Evolutionary conservation across 1,140 invertebrate species (phyloP).

Genomic region (Atta cephalotes): DNA sequence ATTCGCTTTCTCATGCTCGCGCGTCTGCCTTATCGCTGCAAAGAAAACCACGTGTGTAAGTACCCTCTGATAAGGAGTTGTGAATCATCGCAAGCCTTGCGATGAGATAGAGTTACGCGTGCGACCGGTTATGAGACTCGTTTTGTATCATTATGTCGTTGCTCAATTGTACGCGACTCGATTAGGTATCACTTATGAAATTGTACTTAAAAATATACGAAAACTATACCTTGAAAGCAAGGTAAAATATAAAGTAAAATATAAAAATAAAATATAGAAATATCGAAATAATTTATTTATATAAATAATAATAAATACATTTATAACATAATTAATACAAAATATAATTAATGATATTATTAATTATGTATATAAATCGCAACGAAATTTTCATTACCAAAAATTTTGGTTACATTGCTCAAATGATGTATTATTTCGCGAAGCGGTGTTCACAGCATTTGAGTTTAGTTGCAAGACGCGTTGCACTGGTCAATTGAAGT

Average conservation of each 20-base stretch:
- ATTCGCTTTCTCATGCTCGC: slow-evolving; percentile 50
- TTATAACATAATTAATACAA: no score
- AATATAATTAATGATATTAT: no score
- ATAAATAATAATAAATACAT: no score
- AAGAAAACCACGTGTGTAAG: slow-evolving; percentile 61
- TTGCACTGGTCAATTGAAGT: slow-evolving; percentile 64
- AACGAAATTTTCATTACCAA: neutral
- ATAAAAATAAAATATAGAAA: no score
- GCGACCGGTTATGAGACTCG: slow-evolving; percentile 31
- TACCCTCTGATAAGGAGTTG: slow-evolving; percentile 61
- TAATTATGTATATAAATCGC: neutral
- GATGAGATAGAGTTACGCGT: slow-evolving; percentile 54
- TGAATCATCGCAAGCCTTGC: slow-evolving; percentile 66
- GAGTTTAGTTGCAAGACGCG: slow-evolving; percentile 18
- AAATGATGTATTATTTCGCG: neutral
- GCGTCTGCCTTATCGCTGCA: slow-evolving; percentile 44
- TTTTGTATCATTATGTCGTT: slow-evolving; percentile 38
- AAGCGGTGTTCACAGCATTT: neutral
- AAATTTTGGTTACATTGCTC: neutral
- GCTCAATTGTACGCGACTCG: slow-evolving; percentile 10
- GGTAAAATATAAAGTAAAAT: neutral
- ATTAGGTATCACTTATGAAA: neutral
- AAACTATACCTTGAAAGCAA: neutral
- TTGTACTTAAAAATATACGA: neutral
- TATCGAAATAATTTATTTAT: no score